Base-by-base conservation (phyloP, 2,888 invertebrate species). In the Chalcosyrphus nemorum region DNA sequence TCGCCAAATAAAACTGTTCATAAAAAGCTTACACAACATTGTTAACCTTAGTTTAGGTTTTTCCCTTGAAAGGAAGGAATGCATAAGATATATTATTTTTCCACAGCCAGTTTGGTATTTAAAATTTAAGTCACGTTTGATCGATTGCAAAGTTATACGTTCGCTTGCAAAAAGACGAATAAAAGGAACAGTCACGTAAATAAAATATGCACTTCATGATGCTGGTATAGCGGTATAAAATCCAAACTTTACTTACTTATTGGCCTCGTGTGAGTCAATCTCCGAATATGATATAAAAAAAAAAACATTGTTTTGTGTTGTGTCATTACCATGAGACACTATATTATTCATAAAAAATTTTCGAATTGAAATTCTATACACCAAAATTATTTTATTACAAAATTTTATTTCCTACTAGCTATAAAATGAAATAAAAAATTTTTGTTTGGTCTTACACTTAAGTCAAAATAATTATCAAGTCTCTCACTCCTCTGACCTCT, bases 91-190 rank as follows among this genome's bases (percentile, higher is more conserved):
- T 4, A 19, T 13, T 21, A n/a, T 56, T 56, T 13, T 32, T 9
- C 17, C 17, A 21, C 13, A 13, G 32, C 17, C 19, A 19, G 13
- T 47, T 63, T 15, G 9, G 21, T 9, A 38, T 50, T 59, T 27
- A 0, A 29, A 38, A 71, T 59, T 57, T 27, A n/a, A 59, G 17
- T 71, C 71, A 71, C 71, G 71, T 71, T 59, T 47, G 17, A n/a
- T 27, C 13, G 71, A 50, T 59, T 71, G 70, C 57, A 38, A 70
- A 70, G 21, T 45, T 32, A 15, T 41, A 11, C 27, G 27, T n/a
- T n/a, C 13, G 66, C 19, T 32, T 43, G 32, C 29, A 43, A 68
- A 68, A 61, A 45, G n/a, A 4, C 15, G 27, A 45, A 24, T 1
- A 21, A 41, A 2, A 19, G 6, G 1, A 7, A 17, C 43, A 17